Evolutionary conservation across 1,140 invertebrate genomes (phyloP).

Genomic region (Medauroidea extradentata): DNA sequence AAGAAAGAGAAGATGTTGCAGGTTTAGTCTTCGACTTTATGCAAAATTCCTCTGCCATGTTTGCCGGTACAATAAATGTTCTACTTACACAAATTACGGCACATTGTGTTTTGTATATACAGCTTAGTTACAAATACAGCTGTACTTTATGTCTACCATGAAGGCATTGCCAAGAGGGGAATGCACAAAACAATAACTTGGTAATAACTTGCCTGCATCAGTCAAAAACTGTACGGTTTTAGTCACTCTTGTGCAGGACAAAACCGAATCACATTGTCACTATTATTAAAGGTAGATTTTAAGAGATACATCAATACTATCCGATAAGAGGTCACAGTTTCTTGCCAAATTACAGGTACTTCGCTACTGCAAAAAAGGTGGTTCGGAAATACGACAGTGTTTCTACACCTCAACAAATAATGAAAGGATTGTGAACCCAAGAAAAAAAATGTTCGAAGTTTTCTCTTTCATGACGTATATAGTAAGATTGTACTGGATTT

Average conservation of each 20-base stretch:
- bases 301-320: constrained; percentile 30
- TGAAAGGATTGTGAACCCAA: constrained; percentile 1
- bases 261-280: constrained; percentile 31
- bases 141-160: no score
- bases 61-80: no score
- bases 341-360: constrained; percentile 32
- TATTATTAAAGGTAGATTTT: constrained; percentile 25
- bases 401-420: constrained; percentile 22
- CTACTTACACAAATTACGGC: no score
- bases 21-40: no score
- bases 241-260: constrained; percentile 28
- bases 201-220: constrained; percentile 13
- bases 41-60: no score
- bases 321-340: constrained; percentile 34
- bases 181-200: no score
- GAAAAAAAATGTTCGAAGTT: no score
- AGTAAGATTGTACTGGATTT: no score
- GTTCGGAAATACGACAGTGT: constrained; percentile 23
- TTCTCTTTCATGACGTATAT: no score
- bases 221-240: constrained; percentile 29
- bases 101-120: no score
- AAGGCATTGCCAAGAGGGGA: no score
- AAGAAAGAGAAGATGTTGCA: constrained; percentile 18
- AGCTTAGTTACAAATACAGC: no score
- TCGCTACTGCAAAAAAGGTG: constrained; percentile 27